Base-by-base conservation (phyloP, 2,113 vertebrate genomes). In the Onychostoma macrolepis region DNA sequence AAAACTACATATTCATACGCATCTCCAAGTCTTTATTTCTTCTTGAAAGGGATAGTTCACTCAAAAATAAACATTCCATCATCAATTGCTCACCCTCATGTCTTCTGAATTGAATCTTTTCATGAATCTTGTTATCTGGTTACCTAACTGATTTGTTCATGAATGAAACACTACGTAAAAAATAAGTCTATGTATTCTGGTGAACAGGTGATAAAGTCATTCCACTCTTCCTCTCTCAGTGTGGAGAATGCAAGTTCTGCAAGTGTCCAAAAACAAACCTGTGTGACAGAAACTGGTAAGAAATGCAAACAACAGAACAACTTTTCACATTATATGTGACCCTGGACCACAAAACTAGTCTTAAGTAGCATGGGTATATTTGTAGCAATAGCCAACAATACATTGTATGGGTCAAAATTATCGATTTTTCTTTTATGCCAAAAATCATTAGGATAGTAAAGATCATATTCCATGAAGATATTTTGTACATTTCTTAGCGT, bases 141-240 rank as follows among this genome's bases (percentile, higher is more conserved):
- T 30, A 15, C 13, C 13, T 17, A 30, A 30, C 63, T 67, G 12
- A 67, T 67, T 67, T 67, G 63, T 67, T 67, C 30, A 33, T 33
- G 15, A 19, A 69, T 4, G 2, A 69, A 69, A 58, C 5, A 21
- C 50, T 53, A 6, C 2, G 6, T 19, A 2, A 53, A 53, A 53
- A 58, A 6, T 58, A 56, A 58, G 21, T 24, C 6, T 58, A 7
- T 65, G 38, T n/a, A 19, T 36, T 58, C 3, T 84, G 77, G n/a
- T 89, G 72, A 87, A 1, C 87, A 97, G 97, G 96, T 58, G 96
- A 98, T 92, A 96, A 94, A 85, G 96, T 98, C 36, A 96, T 98
- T 56, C 96, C 96, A 1, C 69, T 96, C 33, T 94, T 94, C 85
- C 3, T 95, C 69, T 93, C 96, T 36, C 96, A 96, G 63, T 98